phyloP scores from a whole-genome alignment of 2,888 invertebrate genomes.

The Brachyptera putata region DNA sequence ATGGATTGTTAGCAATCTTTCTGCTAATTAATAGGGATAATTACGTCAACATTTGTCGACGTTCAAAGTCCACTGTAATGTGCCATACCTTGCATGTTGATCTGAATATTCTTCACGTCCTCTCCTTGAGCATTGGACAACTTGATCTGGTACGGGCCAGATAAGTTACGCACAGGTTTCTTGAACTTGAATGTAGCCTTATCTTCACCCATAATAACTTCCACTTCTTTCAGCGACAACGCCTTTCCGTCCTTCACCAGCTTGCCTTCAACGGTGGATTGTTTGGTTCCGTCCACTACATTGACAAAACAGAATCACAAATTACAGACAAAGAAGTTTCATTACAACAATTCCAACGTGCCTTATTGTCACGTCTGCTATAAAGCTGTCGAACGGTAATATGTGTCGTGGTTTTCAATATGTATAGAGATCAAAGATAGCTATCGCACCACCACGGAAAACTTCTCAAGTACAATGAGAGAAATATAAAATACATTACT shows the following conservation, averaged over 20 bases:
- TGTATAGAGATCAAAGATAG: too few species aligned
- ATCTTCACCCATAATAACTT: conserved; percentile 86
- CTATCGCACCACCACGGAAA: too few species aligned
- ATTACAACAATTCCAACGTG: neutral
- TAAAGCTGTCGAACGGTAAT: too few species aligned
- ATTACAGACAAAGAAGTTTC: neutral
- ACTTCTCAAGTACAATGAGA: too few species aligned
- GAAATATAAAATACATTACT: too few species aligned
- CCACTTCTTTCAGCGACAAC: conserved; percentile 81
- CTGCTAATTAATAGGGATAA: too few species aligned
- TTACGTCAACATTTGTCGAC: too few species aligned
- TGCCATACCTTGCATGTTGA: conserved; percentile 77
- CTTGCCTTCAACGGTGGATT: conserved; percentile 85
- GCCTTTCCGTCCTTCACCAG: conserved; percentile 87
- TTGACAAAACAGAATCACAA: conserved; percentile 37
- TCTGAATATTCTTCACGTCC: conserved; percentile 74
- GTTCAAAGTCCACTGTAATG: too few species aligned
- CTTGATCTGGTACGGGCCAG: conserved; percentile 91
- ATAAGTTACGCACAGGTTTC: conserved; percentile 78
- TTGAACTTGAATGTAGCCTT: conserved; percentile 87
- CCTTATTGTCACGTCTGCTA: too few species aligned
- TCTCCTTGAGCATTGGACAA: conserved; percentile 92
- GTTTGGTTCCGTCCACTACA: conserved; percentile 87
- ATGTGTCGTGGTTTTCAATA: too few species aligned
- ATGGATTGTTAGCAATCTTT: too few species aligned